Conservation (phyloP, 2,888 invertebrate species). For the Glaucopsyche alexis region DNA sequence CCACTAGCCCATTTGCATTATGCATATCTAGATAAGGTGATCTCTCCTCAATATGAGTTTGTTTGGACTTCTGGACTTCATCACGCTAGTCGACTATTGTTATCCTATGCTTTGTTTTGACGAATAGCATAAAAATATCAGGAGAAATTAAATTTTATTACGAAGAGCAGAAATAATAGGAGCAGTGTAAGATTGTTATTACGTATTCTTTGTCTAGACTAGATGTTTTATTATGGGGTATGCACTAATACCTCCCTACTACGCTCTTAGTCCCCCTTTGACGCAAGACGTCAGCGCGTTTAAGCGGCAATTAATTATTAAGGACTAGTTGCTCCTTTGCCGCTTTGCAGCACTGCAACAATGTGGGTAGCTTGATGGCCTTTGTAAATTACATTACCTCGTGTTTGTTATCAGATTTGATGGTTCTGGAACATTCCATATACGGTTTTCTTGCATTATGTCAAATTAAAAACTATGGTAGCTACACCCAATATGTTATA, state of each 20-base stretch:
- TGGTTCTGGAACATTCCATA: background rate
- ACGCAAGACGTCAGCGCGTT: constrained; percentile 74
- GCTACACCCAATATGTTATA: no score
- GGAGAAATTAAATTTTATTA: constrained; percentile 31
- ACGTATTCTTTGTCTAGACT: constrained; percentile 26
- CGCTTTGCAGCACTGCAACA: constrained; percentile 76
- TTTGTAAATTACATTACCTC: constrained; percentile 72
- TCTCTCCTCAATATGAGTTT: no score
- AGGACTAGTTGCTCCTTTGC: constrained; percentile 70
- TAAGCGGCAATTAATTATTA: constrained; percentile 79
- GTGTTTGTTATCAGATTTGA: constrained; percentile 43
- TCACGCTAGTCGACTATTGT: no score
- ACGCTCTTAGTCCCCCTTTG: constrained; percentile 66
- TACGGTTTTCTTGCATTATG: background rate
- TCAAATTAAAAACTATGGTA: background rate
- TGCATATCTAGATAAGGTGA: no score
- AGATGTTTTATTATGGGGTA: constrained; percentile 22
- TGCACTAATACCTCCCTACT: constrained; percentile 47
- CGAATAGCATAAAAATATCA: no score
- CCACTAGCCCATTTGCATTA: no score
- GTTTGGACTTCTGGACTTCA: no score
- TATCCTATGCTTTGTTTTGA: no score
- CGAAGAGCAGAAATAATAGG: constrained; percentile 19
- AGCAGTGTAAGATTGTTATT: constrained; percentile 10
- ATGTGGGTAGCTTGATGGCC: constrained; percentile 75